Base-by-base conservation (phyloP, 1,140 invertebrate genomes). In the Hylaeus volcanicus region DNA sequence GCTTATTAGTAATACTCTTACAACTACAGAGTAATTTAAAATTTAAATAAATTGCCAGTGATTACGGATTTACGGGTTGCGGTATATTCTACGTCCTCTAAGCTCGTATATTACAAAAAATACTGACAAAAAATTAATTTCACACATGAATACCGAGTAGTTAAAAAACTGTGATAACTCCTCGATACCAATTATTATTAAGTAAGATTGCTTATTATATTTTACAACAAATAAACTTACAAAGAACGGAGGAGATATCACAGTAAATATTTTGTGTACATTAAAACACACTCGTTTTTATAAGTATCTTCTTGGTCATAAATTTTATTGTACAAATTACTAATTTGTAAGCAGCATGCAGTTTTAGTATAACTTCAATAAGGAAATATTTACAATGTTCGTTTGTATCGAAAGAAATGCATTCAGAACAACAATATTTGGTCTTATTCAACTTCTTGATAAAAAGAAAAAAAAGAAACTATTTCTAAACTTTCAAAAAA, bases 1-100 rank as follows among this genome's bases (percentile, higher is more conserved):
- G 89, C 89, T 89, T 89, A 83, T 89, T 81, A 80, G 64, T 86
- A 77, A 80, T 80, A 77, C 60, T 79, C 75, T 86, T 88, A 87
- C 11, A 51, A 71, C 81, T 85, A 83, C 43, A 65, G 51, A 81
- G 75, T 76, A 86, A 79, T 70, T 79, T 60, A 60, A 81, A 82
- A 74, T 74, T 85, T 72, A 84, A 85, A 78, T 71, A 82, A 85
- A 78, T 79, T 77, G 39, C 41, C 41, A 76, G 60, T 77, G 63
- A 81, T 69, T 69, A 78, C 43, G 60, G 53, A 77, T 74, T 81
- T 70, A 72, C 61, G 68, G 81, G 51, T 86, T 85, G 60, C 79
- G 26, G 56, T 79, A 76, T 37, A 58, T 79, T 51, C 80, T 86
- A 86, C 71, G 15, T 74, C 56, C 15, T 84, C 64, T 77, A 84